These are phyloP conservation scores for Lanius collurio DNA, from an alignment of 2,113 vertebrate genomes.

Conservation along the genomic window DNA sequence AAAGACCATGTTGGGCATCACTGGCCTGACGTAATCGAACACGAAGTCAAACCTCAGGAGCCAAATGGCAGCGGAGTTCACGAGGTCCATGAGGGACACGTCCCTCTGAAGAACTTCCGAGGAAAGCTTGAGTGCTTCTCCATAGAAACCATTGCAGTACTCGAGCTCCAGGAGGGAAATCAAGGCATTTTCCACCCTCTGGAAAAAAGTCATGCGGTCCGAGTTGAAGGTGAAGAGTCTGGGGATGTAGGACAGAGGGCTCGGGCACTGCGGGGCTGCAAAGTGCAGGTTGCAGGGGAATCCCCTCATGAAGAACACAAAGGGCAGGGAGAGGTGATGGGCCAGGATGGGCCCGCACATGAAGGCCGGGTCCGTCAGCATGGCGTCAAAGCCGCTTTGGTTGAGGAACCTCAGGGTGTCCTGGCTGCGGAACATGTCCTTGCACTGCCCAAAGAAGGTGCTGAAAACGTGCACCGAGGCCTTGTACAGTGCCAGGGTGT, in stretches of 20 bases:
- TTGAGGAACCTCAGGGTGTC: conserved; percentile 38
- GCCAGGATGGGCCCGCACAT: conserved; percentile 44
- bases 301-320: conserved; percentile 34
- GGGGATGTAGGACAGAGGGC: conserved; percentile 46
- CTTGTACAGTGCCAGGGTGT: neutral
- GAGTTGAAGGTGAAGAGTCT: neutral
- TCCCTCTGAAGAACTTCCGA: conserved; percentile 74
- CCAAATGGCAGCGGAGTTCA: conserved; percentile 74
- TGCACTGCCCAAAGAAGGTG: neutral
- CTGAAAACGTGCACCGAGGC: fast-evolving
- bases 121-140: conserved; percentile 65
- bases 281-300: conserved; percentile 36
- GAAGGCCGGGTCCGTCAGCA: conserved; percentile 55
- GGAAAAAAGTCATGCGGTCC: conserved; percentile 79
- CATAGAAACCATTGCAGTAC: conserved; percentile 66
- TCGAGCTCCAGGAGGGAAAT: conserved; percentile 66
- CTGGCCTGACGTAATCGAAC: conserved; percentile 79
- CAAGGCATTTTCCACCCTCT: conserved; percentile 78
- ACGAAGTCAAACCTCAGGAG: conserved; percentile 82
- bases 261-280: neutral
- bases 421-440: conserved; percentile 14
- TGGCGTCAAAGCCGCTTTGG: conserved; percentile 33
- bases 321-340: conserved; percentile 55
- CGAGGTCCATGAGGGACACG: conserved; percentile 62
- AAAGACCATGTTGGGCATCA: conserved; percentile 86